These are phyloP conservation scores for Lethocerus indicus DNA, from an alignment of 1,140 invertebrate species.

Conservation along the genomic window DNA sequence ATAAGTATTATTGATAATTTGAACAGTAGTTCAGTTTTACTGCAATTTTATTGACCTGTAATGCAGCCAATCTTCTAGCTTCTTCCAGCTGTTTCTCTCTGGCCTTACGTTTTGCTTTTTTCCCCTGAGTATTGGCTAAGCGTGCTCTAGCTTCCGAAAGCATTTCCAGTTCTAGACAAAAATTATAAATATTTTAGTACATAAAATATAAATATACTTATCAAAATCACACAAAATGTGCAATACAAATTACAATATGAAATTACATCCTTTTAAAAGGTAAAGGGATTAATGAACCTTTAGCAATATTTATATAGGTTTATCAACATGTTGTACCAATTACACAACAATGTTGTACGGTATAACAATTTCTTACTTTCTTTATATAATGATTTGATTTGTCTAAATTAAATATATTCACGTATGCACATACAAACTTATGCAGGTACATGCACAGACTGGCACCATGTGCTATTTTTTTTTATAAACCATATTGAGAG, in stretches of 20 bases:
- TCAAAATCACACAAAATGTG: not conserved
- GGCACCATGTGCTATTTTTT: too few species aligned
- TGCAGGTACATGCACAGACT: too few species aligned
- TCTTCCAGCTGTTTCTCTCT: slow-evolving; percentile 97
- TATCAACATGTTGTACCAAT: not conserved
- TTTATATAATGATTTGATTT: not conserved
- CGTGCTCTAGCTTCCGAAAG: slow-evolving; percentile 94
- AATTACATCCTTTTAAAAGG: too few species aligned
- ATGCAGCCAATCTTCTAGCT: slow-evolving; percentile 81
- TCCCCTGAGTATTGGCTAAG: slow-evolving; percentile 97
- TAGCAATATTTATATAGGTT: too few species aligned
- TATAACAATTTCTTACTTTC: too few species aligned
- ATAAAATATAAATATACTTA: not conserved
- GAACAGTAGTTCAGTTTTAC: too few species aligned
- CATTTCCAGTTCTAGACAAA: slow-evolving; percentile 84
- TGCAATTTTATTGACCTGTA: too few species aligned
- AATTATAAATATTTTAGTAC: too few species aligned
- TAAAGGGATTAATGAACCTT: too few species aligned
- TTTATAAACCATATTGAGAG: too few species aligned
- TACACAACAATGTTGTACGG: not conserved
- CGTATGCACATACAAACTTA: too few species aligned
- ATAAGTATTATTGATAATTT: too few species aligned
- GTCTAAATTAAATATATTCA: not conserved
- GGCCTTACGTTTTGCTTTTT: slow-evolving; percentile 98
- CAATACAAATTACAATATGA: not conserved